Base-by-base conservation (phyloP, 2,113 vertebrate genomes). In the Neotoma lepida region DNA sequence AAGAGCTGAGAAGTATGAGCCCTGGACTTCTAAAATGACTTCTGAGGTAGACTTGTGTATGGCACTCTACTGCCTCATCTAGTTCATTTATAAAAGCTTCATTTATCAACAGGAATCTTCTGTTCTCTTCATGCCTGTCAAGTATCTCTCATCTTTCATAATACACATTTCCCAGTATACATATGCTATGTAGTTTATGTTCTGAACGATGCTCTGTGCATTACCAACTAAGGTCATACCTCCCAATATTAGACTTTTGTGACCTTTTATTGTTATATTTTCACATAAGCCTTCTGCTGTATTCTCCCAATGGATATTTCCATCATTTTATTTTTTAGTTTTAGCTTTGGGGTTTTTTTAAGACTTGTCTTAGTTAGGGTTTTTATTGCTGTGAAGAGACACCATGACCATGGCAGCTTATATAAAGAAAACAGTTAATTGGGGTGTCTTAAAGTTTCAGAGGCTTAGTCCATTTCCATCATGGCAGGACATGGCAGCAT, bases 201-300 rank as follows among this genome's bases (percentile, higher is more conserved):
- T 88, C 86, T 63, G n/a, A 74, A 46, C 15, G 15, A 73, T 73
- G 20, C 35, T 73, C 10, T 49, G 30, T 10, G 1, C 2, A 14
- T 28, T 41, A 35, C 6, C n/a, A 56, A 54, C 13, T 28, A 58
- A 61, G 63, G 24, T 35, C 61, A 68, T 78, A 18, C 35, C 12
- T 93, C 18, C 87, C 39, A 44, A 0, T 39, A 76, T 61, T 86
- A 78, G 41, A 30, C 54, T 89, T 88, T 46, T 51, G 13, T 68
- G 63, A 90, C 66, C 39, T 86, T 71, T 91, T 61, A 63, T 73
- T 91, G 39, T 68, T 93, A 35, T 4, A 4, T 93, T 81, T 81
- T 89, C 30, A 66, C 5, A 26, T 77, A 14, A 86, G 33, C 41
- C 41, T 82, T 90, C 51, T n/a, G 41, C 41, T 56, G n/a, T 35